These are phyloP conservation scores for Lytechinus variegatus DNA, from an alignment of 35 echinoderm and acorn worm species.

Conservation along the genomic window DNA sequence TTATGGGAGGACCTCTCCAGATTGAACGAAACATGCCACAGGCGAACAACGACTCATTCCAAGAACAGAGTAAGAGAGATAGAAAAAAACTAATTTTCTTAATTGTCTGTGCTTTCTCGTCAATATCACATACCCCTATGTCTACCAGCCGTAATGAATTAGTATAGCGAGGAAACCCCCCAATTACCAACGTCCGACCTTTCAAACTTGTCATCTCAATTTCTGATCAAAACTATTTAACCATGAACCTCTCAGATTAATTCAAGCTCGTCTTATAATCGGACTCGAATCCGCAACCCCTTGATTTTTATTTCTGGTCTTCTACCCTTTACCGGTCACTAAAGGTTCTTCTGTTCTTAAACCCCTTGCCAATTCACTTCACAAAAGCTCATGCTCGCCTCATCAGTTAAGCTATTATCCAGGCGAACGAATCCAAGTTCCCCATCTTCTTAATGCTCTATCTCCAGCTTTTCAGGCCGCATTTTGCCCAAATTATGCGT, in stretches of 20 bases:
- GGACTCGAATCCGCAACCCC: neutral
- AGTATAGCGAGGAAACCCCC: neutral
- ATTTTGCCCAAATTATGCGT: neutral
- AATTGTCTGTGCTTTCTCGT: slow-evolving; percentile 48
- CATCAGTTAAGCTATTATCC: slow-evolving; percentile 17
- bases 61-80: slow-evolving; percentile 51
- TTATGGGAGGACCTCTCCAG: slow-evolving; percentile 42
- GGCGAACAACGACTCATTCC: slow-evolving; percentile 34
- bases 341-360: neutral
- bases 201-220: slow-evolving; percentile 26
- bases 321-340: neutral
- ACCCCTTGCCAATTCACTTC: neutral
- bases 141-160: slow-evolving; percentile 40
- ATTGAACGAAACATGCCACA: slow-evolving; percentile 50
- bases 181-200: neutral
- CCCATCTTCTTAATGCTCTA: neutral
- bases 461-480: neutral
- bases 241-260: neutral
- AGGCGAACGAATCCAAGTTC: neutral
- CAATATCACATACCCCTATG: neutral
- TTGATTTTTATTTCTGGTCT: neutral
- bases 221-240: slow-evolving; percentile 35
- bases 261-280: neutral
- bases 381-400: neutral
- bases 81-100: slow-evolving; percentile 53